Evolutionary conservation across 2,888 invertebrate species (phyloP).

Genomic region (Dichetophora obliterata): DNA sequence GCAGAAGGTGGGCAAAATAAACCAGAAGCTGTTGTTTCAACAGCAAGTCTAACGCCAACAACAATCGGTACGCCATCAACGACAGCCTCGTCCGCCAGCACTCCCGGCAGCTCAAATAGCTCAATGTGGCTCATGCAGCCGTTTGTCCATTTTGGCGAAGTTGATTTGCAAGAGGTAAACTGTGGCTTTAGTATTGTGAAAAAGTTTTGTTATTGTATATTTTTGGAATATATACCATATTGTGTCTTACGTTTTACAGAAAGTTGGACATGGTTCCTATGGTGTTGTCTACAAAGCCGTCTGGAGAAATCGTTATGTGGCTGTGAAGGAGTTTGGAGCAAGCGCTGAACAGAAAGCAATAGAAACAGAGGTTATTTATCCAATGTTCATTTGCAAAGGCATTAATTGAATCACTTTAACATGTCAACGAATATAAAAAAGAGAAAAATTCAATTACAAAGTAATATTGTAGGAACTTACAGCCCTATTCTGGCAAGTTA

Average conservation of each 20-base stretch:
- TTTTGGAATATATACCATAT: no score
- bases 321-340: slow-evolving; percentile 93
- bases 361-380: slow-evolving; percentile 77
- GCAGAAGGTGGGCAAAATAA: slow-evolving; percentile 15
- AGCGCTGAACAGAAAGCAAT: slow-evolving; percentile 92
- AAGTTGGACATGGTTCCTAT: slow-evolving; percentile 94
- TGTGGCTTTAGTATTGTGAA: neutral
- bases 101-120: neutral
- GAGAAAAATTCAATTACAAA: no score
- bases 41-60: neutral
- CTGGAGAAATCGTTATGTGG: slow-evolving; percentile 89
- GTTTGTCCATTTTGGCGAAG: slow-evolving; percentile 20
- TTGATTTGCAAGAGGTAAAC: slow-evolving; percentile 30
- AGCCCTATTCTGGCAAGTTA: no score
- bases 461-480: no score
- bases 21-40: neutral
- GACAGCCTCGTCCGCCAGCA: neutral
- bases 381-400: no score
- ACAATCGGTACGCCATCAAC: neutral
- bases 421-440: no score
- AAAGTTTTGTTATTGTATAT: neutral
- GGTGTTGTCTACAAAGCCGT: slow-evolving; percentile 92
- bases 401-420: no score
- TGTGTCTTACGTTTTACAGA: slow-evolving; percentile 71
- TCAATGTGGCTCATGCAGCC: slow-evolving; percentile 20